These are phyloP conservation scores for Zophobas atratus DNA, from an alignment of 1,140 invertebrate genomes.

Conservation along the genomic window DNA sequence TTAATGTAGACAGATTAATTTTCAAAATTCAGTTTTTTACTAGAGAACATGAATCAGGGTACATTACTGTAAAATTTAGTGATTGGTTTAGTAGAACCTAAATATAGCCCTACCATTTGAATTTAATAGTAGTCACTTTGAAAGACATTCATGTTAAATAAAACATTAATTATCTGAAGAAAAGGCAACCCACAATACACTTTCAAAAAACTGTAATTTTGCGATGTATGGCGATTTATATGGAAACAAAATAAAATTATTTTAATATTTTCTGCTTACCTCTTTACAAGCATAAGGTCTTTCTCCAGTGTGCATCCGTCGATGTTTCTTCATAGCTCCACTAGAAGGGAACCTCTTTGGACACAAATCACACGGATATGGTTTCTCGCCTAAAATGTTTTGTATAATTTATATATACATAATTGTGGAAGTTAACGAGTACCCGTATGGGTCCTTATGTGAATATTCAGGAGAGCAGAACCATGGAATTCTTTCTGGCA, in stretches of 20 bases:
- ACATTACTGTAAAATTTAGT: no score
- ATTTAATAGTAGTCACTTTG: no score
- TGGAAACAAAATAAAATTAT: background rate
- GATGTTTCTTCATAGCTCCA: conserved; percentile 84
- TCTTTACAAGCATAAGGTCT: conserved; percentile 65
- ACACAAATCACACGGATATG: conserved; percentile 78
- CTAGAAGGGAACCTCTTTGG: conserved; percentile 78
- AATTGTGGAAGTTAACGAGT: conserved; percentile 49
- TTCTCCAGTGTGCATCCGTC: conserved; percentile 86
- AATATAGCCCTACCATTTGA: no score
- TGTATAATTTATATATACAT: background rate
- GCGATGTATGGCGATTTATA: background rate
- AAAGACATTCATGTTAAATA: no score
- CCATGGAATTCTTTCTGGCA: conserved; percentile 83
- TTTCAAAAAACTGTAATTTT: background rate
- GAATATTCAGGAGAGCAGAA: conserved; percentile 77
- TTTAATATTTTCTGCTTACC: conserved; percentile 53
- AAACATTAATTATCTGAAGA: no score
- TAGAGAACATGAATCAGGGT: no score
- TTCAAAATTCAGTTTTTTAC: no score
- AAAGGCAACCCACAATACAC: no score
- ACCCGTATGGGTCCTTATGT: conserved; percentile 81
- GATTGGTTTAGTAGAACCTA: no score
- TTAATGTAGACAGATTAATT: no score
- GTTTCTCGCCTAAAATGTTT: conserved; percentile 72